Base-by-base conservation (phyloP, 2,888 invertebrate genomes). In the Vannuccia rotundouncinata region DNA sequence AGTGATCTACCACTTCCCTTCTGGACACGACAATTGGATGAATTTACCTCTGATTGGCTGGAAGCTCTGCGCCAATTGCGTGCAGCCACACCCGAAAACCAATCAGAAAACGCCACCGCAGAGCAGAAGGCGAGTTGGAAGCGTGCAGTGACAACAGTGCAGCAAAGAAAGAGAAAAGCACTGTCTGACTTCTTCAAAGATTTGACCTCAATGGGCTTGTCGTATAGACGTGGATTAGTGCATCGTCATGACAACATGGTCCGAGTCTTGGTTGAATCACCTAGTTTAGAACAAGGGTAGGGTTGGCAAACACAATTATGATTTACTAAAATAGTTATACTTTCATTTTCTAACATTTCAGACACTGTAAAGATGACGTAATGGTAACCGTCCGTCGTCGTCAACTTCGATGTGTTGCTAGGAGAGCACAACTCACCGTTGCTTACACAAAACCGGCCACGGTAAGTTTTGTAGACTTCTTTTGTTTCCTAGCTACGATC, bases 161-260 rank as follows among this genome's bases (percentile, higher is more conserved):
- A 94, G 0, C 92, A 93, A 84, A 93, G 93, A 85, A 95, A 95
- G 87, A 92, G 93, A 31, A 92, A 93, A 88, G 92, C 93, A 0
- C 88, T 97, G 0, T 91, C 93, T 0, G 94, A 95, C 87, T 90
- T 96, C 74, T 96, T 95, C 87, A 94, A 93, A 86, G 90, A 91
- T 29, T 88, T 98, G 0, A 87, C 91, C 0, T 91, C 91, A 81
- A 84, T 87, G 79, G 88, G 87, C 73, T 73, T 73, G 73, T 45
- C 45, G 45, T 45, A 45, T 17, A 5, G 45, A 5, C 45, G 45
- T 5, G 45, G 45, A 10, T 17, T 45, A 5, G 45, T 45, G 45
- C 45, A 45, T 17, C 17, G 10, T 5, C 45, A 45, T 45, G 10
- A 45, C 17, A 17, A 45, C 17, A 45, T 45, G 45, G 17, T 45